These are phyloP conservation scores for Podocnemis expansa DNA, from an alignment of 2,113 vertebrate genomes.

Conservation along the genomic window DNA sequence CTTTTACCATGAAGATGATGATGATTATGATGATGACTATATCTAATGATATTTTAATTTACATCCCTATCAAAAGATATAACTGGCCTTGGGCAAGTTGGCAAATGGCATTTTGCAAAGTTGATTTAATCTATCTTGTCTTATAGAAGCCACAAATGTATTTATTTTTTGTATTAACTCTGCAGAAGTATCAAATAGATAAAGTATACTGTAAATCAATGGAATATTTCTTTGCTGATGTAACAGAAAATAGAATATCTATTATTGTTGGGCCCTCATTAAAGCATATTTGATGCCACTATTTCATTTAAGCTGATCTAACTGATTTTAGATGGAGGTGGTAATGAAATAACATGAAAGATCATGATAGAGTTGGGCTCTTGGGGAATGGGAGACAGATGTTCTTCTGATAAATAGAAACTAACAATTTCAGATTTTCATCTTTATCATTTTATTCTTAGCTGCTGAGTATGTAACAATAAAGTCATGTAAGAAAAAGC, in stretches of 20 bases:
- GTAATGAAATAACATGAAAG: background rate
- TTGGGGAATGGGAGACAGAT: background rate
- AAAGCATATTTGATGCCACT: background rate
- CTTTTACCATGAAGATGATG: background rate
- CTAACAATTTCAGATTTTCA: slow-evolving; percentile 3
- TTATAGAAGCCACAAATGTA: background rate
- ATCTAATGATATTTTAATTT: background rate
- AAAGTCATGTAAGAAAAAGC: background rate
- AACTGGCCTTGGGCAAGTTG: background rate
- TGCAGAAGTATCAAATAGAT: background rate
- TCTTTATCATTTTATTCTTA: slow-evolving; percentile 36
- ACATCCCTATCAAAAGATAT: background rate
- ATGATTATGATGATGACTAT: background rate
- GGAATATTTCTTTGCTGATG: background rate
- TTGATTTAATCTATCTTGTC: background rate
- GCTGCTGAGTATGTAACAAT: background rate
- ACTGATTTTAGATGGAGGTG: background rate
- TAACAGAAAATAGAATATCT: background rate
- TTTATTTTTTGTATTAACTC: background rate
- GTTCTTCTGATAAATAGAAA: background rate
- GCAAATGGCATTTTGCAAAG: background rate
- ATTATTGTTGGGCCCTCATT: background rate
- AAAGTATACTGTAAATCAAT: background rate
- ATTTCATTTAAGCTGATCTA: background rate
- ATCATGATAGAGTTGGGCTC: background rate